Conservation (phyloP, 2,888 invertebrate genomes). For the Parnassius apollo region DNA sequence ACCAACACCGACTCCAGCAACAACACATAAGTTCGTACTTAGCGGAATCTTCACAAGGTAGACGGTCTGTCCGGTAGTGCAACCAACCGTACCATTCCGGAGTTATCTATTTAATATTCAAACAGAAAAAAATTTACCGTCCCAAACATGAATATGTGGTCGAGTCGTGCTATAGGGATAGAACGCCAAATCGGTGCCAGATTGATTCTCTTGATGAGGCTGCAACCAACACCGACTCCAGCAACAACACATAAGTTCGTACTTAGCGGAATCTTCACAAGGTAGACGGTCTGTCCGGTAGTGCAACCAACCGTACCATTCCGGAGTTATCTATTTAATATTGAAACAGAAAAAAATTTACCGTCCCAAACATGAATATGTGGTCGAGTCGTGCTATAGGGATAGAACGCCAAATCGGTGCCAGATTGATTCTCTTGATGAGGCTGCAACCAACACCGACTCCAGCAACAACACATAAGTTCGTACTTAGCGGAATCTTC, state of each 20-base stretch:
- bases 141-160: conserved; percentile 48
- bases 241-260: conserved; percentile 41
- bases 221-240: conserved; percentile 51
- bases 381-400: conserved; percentile 50
- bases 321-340: conserved; percentile 87
- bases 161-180: conserved; percentile 57
- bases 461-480: conserved; percentile 43
- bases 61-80: conserved; percentile 89
- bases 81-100: conserved; percentile 99
- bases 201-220: conserved; percentile 51
- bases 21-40: conserved; percentile 49
- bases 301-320: conserved; percentile 99
- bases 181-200: conserved; percentile 50
- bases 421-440: conserved; percentile 52
- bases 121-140: conserved; percentile 43
- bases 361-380: conserved; percentile 57
- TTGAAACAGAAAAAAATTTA: conserved; percentile 29
- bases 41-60: conserved; percentile 56
- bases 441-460: conserved; percentile 52
- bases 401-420: conserved; percentile 53
- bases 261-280: conserved; percentile 55
- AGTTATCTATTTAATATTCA: conserved; percentile 72
- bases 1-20: conserved; percentile 47
- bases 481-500: conserved; percentile 55
- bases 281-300: conserved; percentile 85